Evolutionary conservation across 2,888 invertebrate species (phyloP).

Genomic region (Cheilosia scutellata): DNA sequence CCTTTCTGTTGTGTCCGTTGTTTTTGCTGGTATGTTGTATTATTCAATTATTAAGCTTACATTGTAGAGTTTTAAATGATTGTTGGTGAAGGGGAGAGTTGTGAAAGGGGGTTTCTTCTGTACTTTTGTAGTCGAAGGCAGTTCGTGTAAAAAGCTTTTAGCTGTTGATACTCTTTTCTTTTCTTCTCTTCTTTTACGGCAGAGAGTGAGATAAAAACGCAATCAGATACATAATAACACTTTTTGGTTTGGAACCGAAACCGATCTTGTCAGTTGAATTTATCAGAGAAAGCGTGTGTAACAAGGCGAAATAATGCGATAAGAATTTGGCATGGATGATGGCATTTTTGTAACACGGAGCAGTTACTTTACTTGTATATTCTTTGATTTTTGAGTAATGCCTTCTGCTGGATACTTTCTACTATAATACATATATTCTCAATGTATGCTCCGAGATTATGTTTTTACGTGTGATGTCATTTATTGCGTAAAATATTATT

Average conservation of each 20-base stretch:
- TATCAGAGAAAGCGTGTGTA: slow-evolving; percentile 51
- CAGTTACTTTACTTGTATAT: slow-evolving; percentile 18
- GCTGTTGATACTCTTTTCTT: background rate
- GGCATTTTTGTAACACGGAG: slow-evolving; percentile 27
- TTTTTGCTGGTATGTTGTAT: background rate
- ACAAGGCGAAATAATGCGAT: slow-evolving; percentile 18
- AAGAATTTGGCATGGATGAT: slow-evolving; percentile 46
- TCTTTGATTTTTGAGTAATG: background rate
- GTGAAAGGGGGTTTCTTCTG: background rate
- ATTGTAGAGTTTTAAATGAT: slow-evolving; percentile 4
- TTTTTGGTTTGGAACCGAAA: slow-evolving; percentile 15
- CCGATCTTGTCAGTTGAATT: slow-evolving; percentile 23
- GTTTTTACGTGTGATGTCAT: slow-evolving; percentile 28
- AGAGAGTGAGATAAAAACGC: slow-evolving; percentile 23
- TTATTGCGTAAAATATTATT: background rate
- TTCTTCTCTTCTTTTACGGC: background rate
- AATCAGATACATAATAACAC: slow-evolving; percentile 21
- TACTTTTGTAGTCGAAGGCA: slow-evolving; percentile 1
- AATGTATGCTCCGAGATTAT: background rate
- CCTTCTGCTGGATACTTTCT: background rate
- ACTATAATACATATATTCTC: slow-evolving; percentile 3
- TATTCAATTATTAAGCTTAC: slow-evolving; percentile 13
- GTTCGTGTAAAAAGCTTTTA: slow-evolving; percentile 1
- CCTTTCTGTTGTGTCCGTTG: background rate
- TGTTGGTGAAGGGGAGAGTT: background rate